These are phyloP conservation scores for Tetragonula carbonaria DNA, from an alignment of 2,888 invertebrate species.

Conservation along the genomic window DNA sequence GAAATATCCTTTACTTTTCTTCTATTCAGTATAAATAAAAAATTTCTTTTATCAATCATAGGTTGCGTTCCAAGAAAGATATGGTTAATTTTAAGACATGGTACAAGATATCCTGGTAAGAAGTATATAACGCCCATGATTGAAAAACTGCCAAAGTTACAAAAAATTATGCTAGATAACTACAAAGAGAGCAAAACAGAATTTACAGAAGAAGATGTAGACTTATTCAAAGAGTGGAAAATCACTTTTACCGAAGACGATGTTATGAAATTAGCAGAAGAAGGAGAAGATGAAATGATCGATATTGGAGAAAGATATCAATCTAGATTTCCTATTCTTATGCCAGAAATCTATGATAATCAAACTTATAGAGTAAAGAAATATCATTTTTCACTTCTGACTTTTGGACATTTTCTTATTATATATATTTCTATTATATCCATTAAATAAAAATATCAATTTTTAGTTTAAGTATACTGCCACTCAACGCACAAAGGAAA, in stretches of 20 bases:
- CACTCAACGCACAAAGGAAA: constrained; percentile 90
- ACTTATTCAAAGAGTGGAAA: constrained; percentile 86
- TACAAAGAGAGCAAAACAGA: constrained; percentile 84
- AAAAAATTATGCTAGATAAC: constrained; percentile 85
- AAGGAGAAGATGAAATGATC: constrained; percentile 91
- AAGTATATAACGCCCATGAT: constrained; percentile 86
- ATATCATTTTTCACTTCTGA: not conserved
- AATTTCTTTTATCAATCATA: constrained; percentile 72
- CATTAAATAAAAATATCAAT: constrained; percentile 13
- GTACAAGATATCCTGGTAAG: constrained; percentile 89
- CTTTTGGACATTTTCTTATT: not conserved
- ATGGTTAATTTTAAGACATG: constrained; percentile 92
- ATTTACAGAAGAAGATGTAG: constrained; percentile 83
- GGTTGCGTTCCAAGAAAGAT: constrained; percentile 88
- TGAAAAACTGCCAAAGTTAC: constrained; percentile 85
- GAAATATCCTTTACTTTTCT: not conserved
- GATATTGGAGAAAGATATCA: constrained; percentile 90
- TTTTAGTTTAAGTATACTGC: constrained; percentile 91
- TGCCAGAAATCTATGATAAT: constrained; percentile 87
- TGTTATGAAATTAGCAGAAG: constrained; percentile 88
- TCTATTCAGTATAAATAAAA: not conserved
- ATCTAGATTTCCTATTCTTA: constrained; percentile 88
- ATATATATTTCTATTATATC: too few species aligned
- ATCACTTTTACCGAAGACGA: constrained; percentile 85
- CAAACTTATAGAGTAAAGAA: constrained; percentile 85